phyloP scores from a whole-genome alignment of 2,797 vertebrate genomes.

The Premnoplex brunnescens region DNA sequence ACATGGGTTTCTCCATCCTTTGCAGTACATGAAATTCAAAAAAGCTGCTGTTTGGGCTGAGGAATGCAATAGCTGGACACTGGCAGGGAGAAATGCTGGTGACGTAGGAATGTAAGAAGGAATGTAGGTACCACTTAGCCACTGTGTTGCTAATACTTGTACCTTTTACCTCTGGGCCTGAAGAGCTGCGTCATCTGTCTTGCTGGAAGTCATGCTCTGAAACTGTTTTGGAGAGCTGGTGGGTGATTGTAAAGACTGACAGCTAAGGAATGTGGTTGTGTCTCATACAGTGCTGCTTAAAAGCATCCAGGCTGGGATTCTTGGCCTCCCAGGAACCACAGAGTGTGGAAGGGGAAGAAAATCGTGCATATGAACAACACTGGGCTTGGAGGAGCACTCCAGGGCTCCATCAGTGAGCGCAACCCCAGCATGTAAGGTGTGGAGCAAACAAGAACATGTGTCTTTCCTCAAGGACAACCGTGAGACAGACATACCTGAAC shows the following conservation, averaged over 20 bases:
- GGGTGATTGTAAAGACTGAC: background rate
- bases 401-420: background rate
- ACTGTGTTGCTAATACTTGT: background rate
- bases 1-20: background rate
- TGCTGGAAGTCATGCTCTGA: background rate
- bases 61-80: background rate
- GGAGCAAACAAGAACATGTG: background rate
- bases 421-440: background rate
- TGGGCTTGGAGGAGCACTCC: background rate
- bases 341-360: background rate
- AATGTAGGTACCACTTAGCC: constrained; percentile 12
- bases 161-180: constrained; percentile 3
- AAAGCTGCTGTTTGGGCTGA: background rate
- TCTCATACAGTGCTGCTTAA: background rate
- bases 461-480: accelerated
- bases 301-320: background rate
- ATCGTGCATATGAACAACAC: background rate
- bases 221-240: constrained; percentile 24
- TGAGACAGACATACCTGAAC: background rate
- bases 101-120: background rate
- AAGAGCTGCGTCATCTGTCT: background rate
- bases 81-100: background rate
- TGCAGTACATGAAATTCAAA: background rate
- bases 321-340: background rate
- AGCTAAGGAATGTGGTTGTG: background rate